Evolutionary conservation across 2,888 invertebrate genomes (phyloP), one percentile per base, ranked within the genome.

Genomic region (Drosophila acutilabella): DNA sequence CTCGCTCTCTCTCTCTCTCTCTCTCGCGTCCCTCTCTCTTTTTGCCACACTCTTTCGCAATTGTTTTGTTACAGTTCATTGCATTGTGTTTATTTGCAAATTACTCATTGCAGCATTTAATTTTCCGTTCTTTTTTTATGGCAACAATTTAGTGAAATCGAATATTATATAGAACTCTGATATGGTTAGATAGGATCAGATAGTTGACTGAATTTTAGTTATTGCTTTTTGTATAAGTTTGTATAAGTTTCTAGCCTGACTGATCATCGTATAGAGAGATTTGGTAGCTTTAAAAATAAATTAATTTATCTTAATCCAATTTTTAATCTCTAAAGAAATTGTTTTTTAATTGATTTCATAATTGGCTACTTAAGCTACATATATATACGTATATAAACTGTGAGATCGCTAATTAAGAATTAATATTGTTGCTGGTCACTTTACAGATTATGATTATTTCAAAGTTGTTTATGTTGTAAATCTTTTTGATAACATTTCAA

Each of bases 51-150:
- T 30, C 8, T 71, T 45, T 42, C 36, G 20, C 10, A 14, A 30
- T 20, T 16, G 33, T 51, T 42, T 48, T 58, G 58, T 77, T 62
- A 73, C 66, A 71, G 72, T 81, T 78, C 65, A 81, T 56, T 68
- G 79, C 54, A 68, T 74, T 78, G 65, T 64, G 51, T 48, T 69
- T 64, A 64, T 50, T 50, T 18, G 33, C 36, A 57, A 54, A 61
- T 64, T 66, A 74, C 54, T 66, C 65, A 69, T 67, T 75, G 60
- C 58, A 53, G 64, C 71, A 86, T 77, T 85, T 82, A 82, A 67
- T 74, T 79, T 68, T 66, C 45, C 53, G 59, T 58, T 36, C 4
- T 4, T 11, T 36, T 36, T 68, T 66, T 64, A 70, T 74, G 65
- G 78, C 62, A 74, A 68, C 53, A 67, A 75, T 69, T 81, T 44